Percentiles rank a stretch among this genome's conserved stretches.
Conservation (phyloP, 2,113 vertebrate species). For the Ammodytes dubius region DNA sequence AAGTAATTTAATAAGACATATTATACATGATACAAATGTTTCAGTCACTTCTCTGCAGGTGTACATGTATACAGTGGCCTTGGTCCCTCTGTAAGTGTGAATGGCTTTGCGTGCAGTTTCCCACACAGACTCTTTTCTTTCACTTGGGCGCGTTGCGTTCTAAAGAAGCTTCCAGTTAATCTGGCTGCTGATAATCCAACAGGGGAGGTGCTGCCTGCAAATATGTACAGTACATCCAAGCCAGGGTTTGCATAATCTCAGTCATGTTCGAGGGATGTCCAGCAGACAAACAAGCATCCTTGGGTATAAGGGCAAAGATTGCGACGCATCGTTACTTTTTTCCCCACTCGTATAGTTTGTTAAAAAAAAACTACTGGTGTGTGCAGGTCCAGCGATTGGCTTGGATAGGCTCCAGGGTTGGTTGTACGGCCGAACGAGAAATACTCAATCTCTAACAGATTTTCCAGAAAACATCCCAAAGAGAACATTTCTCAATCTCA, state of each 20-base stretch:
- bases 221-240: conserved; percentile 69
- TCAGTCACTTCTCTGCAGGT: conserved; percentile 5
- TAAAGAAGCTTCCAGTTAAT: conserved; percentile 80
- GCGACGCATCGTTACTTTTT: conserved; percentile 10
- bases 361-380: conserved; percentile 27
- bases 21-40: background rate
- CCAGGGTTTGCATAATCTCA: conserved; percentile 64
- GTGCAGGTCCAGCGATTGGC: conserved; percentile 36
- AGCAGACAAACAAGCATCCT: conserved; percentile 49
- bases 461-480: conserved; percentile 62
- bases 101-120: conserved; percentile 40
- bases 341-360: background rate
- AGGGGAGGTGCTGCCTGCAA: conserved; percentile 64
- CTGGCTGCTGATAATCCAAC: conserved; percentile 74
- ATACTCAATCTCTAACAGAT: conserved; percentile 60
- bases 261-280: conserved; percentile 67
- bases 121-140: conserved; percentile 55
- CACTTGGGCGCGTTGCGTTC: conserved; percentile 51
- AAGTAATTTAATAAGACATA: background rate
- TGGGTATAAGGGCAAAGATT: conserved; percentile 33
- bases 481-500: conserved; percentile 72
- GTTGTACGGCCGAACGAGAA: conserved; percentile 59
- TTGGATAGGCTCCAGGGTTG: conserved; percentile 58
- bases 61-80: background rate
- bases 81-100: background rate